Evolutionary conservation across 1,140 invertebrate species (phyloP), one percentile per base, ranked within the genome.

Genomic region (Copidosoma floridanum): DNA sequence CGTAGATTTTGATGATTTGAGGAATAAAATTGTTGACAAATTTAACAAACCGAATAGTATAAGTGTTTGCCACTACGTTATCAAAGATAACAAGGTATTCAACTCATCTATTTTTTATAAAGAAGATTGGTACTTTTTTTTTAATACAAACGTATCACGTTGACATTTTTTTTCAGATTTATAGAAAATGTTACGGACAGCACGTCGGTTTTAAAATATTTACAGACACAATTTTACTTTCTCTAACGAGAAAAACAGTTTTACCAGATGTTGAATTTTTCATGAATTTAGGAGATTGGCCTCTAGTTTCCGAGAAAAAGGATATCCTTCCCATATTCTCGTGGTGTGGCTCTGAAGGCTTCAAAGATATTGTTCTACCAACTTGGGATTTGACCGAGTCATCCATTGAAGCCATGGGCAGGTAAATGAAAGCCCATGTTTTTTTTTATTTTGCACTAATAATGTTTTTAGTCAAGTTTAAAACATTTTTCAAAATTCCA

Each of bases 151-250:
- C n/a, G n/a, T n/a, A n/a, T n/a, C n/a, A n/a, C n/a, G n/a, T n/a
- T n/a, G n/a, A n/a, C 29, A 32, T 32, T 32, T 63, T 48, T 53
- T 65, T 69, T 55, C 52, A 79, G 86, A 82, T 97, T 67, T 93
- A 92, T 76, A 84, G 94, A 68, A 86, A 88, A 68, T 97, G 95
- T 71, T 94, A 94, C 82, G 95, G 96, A 20, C 86, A 96, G 80
- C 89, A 97, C 82, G 88, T 94, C n/a, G 95, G 92, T 12, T 99
- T 98, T 74, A 94, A 94, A 76, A 95, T 95, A 85, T 98, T 98
- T 80, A 87, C 91, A 76, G 95, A 98, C 82, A 86, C 87, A 48
- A 90, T 95, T 62, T 80, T 98, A 18, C 74, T 94, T 24, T 95
- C 93, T 0, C 71, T 98, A 14, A 75, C 86, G 11, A 81, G 93